These are phyloP conservation scores for Callipepla squamata DNA, from an alignment of 2,113 vertebrate species.

Conservation along the genomic window DNA sequence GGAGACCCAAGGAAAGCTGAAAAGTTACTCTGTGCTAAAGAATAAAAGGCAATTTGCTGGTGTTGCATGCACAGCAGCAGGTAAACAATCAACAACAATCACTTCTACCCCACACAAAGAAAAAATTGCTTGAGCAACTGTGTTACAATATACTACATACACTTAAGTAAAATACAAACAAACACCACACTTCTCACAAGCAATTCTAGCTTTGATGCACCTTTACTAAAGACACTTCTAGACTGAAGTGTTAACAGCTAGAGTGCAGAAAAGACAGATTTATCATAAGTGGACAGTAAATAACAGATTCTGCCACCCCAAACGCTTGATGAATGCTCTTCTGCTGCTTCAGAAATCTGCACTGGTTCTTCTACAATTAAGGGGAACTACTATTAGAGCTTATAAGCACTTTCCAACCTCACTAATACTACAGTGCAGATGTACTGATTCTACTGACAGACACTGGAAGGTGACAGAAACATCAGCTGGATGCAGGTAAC, in stretches of 20 bases:
- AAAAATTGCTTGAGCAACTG: not conserved
- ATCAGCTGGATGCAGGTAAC: not conserved
- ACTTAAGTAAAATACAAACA: not conserved
- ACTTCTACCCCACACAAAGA: not conserved
- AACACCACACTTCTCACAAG: rapidly evolving
- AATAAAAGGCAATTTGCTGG: not conserved
- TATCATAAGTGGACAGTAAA: not conserved
- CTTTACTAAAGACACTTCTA: not conserved
- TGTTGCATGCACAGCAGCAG: not conserved
- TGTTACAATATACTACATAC: not conserved
- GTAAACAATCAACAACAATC: not conserved
- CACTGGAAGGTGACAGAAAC: not conserved
- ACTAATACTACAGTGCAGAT: not conserved
- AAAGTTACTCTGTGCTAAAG: not conserved
- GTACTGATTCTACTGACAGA: rapidly evolving
- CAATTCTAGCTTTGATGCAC: rapidly evolving
- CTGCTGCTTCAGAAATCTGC: not conserved
- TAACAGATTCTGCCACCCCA: not conserved
- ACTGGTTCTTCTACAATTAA: not conserved
- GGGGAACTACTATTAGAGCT: not conserved
- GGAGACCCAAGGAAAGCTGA: not conserved
- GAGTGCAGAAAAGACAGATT: not conserved
- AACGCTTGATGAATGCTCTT: not conserved
- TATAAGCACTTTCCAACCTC: not conserved
- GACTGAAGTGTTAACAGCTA: not conserved